phyloP scores from a whole-genome alignment of 2,113 vertebrate species.

The Crotalus horridus region DNA sequence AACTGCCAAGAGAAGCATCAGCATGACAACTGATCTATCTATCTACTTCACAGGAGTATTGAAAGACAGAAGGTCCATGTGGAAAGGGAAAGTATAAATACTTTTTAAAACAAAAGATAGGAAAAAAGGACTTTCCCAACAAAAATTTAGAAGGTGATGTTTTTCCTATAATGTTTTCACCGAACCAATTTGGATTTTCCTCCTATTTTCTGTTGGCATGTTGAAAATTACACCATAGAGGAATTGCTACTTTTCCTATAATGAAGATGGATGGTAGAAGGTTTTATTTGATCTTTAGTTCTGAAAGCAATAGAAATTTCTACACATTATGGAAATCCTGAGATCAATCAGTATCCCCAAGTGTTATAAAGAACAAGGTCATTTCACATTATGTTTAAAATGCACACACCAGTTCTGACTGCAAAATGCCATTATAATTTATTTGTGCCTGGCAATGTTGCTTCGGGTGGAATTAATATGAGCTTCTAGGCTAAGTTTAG shows the following conservation, averaged over 20 bases:
- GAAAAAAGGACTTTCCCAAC: not conserved
- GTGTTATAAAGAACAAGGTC: conserved; percentile 15
- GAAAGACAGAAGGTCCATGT: not conserved
- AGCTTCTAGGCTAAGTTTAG: not conserved
- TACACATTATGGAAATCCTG: not conserved
- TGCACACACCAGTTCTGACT: not conserved
- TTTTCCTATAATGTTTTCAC: not conserved
- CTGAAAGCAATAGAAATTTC: not conserved
- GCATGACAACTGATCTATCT: not conserved
- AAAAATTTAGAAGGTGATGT: not conserved
- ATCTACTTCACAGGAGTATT: not conserved
- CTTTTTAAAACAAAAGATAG: not conserved
- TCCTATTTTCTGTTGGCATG: conserved; percentile 18
- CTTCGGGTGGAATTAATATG: not conserved
- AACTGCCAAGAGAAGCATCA: not conserved
- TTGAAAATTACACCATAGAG: conserved; percentile 13
- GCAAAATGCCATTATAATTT: not conserved
- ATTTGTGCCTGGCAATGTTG: not conserved
- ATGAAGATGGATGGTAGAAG: not conserved
- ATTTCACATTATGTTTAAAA: conserved; percentile 18
- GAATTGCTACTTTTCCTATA: not conserved
- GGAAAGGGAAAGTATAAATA: not conserved
- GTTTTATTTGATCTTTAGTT: not conserved
- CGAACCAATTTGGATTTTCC: not conserved
- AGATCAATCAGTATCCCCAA: not conserved